Evolutionary conservation across 1,140 invertebrate species (phyloP).

Genomic region (Belonocnema kinseyi): DNA sequence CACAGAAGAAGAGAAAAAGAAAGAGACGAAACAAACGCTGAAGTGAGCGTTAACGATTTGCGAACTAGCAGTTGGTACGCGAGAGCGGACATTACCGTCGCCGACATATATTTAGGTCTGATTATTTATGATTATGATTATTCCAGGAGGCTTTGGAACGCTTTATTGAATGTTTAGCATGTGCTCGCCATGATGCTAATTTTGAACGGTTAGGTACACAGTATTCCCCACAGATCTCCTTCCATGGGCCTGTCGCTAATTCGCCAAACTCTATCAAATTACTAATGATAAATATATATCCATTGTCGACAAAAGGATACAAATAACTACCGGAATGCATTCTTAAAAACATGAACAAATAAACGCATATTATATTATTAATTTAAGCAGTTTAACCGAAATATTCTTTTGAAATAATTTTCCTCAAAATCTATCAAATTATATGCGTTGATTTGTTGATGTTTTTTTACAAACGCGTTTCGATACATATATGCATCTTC

Average conservation of each 20-base stretch:
- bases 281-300: no score
- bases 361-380: no score
- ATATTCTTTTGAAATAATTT: no score
- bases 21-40: constrained; percentile 35
- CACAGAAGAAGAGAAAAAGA: constrained; percentile 27
- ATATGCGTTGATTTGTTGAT: no score
- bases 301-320: no score
- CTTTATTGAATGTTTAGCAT: constrained; percentile 73
- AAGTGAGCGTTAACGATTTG: constrained; percentile 62
- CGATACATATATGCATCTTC: no score
- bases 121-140: constrained; percentile 75
- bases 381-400: no score
- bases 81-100: constrained; percentile 59
- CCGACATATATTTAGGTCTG: constrained; percentile 71
- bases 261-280: neutral
- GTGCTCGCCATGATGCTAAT: constrained; percentile 69
- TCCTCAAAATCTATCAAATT: no score
- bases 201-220: constrained; percentile 54
- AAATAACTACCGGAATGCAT: no score
- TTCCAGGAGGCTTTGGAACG: constrained; percentile 69
- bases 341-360: no score
- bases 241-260: neutral
- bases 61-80: constrained; percentile 65
- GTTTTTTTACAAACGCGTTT: no score
- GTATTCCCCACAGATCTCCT: constrained; percentile 9